Percentiles rank a stretch among this genome's conserved stretches.
These are phyloP conservation scores for Leuciscus waleckii DNA, from an alignment of 2,797 vertebrate species.

Conservation along the genomic window DNA sequence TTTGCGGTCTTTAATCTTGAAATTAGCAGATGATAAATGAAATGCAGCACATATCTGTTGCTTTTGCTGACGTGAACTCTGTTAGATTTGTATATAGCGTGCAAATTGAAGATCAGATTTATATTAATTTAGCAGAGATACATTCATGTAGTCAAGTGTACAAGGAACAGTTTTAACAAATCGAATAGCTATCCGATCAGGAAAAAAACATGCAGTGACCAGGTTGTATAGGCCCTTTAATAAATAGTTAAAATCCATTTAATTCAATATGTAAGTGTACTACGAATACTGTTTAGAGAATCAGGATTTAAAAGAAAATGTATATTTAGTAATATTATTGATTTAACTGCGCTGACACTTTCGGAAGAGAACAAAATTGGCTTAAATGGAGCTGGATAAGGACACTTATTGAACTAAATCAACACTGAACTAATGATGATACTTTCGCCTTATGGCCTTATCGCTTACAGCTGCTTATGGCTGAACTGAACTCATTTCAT, in stretches of 20 bases:
- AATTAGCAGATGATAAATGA: neutral
- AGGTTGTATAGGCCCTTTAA: too few relatives aligned
- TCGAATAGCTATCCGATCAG: neutral
- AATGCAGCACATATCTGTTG: neutral
- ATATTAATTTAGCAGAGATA: neutral
- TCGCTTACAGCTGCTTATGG: neutral
- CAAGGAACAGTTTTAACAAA: neutral
- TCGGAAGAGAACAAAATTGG: too few relatives aligned
- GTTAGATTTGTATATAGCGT: too few relatives aligned
- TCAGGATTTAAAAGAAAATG: too few relatives aligned
- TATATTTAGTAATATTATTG: too few relatives aligned
- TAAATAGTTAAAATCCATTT: too few relatives aligned
- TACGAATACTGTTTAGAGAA: too few relatives aligned
- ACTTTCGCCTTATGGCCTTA: neutral
- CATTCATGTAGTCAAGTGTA: neutral
- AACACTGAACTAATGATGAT: neutral
- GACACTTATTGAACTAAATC: neutral
- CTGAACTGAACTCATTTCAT: neutral
- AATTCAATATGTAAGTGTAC: too few relatives aligned
- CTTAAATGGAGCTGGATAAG: neutral
- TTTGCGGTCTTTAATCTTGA: neutral
- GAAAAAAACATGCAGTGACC: too few relatives aligned
- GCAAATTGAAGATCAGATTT: neutral
- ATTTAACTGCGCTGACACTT: too few relatives aligned
- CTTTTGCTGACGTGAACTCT: neutral